These are phyloP conservation scores for Pinctada fucata DNA, from an alignment of 2,888 invertebrate genomes.

Conservation along the genomic window DNA sequence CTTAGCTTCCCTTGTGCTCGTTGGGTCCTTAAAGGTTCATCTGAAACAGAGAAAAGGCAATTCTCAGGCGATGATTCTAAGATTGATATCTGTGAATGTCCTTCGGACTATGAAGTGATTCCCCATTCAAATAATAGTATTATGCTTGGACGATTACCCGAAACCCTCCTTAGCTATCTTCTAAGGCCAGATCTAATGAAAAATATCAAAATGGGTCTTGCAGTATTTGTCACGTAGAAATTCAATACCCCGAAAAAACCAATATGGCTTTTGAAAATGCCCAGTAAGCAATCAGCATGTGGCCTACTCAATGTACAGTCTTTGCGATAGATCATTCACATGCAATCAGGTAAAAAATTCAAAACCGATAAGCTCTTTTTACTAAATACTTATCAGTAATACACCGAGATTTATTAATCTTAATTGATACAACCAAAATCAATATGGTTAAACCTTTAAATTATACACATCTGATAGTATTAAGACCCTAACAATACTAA, in stretches of 20 bases:
- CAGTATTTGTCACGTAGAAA: neutral
- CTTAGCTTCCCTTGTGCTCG: too few species aligned
- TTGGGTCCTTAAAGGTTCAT: neutral
- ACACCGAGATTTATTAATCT: constrained; percentile 2
- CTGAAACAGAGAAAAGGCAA: neutral
- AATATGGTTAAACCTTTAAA: neutral
- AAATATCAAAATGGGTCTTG: neutral
- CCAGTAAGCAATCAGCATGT: neutral
- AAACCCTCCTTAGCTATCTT: neutral
- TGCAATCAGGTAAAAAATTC: neutral
- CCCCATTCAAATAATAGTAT: neutral
- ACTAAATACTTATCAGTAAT: neutral
- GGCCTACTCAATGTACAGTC: neutral
- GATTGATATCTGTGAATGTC: neutral
- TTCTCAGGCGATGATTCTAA: neutral
- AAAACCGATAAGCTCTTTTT: neutral
- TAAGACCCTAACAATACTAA: neutral
- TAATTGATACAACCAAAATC: neutral
- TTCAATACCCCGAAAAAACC: neutral
- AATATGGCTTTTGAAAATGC: neutral
- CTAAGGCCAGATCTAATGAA: neutral
- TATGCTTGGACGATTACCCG: neutral
- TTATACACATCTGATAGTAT: neutral
- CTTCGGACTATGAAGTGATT: neutral
- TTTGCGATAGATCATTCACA: neutral